Evolutionary conservation across 2,797 vertebrate species (phyloP), one percentile per base, ranked within the genome.

Genomic region (Gobio occitaniae): DNA sequence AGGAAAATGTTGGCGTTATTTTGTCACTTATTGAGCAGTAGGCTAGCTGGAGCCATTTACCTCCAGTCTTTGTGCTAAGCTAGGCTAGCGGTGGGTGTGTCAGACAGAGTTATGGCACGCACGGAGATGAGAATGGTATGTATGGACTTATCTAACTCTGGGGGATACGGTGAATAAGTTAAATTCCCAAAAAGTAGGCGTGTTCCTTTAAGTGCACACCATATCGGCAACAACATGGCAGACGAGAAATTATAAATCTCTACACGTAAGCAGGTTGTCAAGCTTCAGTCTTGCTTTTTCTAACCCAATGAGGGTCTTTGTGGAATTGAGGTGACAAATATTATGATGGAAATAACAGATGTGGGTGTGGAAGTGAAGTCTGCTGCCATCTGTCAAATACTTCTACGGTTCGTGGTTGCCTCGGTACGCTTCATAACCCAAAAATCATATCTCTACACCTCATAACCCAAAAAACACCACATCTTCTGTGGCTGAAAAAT

Each of bases 341-440:
- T 44, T 71, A 41, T 70, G 50, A 41, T 81, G 66, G 21, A 56
- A 70, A 59, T 59, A 44, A 70, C 79, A 54, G 19, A 71, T 81
- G 50, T 56, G 50, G 36, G 15, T 79, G 47, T 44, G 50, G 21
- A 81, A 54, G 79, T 70, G 21, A 54, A 76, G 50, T 56, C 66
- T 59, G 36, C 32, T 81, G 36, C 66, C 50, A 81, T 81, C 66
- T 81, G 66, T 70, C 79, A 81, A 44, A 70, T 7, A 41, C 65
- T 44, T 76, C 29, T 38, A 38, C 6, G 74, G 50, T 81, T 2
- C 29, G 25, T 41, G 36, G 68, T 71, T 70, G n/a, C 38, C 15
- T 47, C 52, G 70, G 32, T 59, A 59, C 0, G 68, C 52, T 47
- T 56, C 68, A 71, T 81, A 71, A 81, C 6, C 52, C 52, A 2